Evolutionary conservation across 1,140 invertebrate genomes (phyloP), one percentile per base, ranked within the genome.

Genomic region (Tetramorium simillimum): DNA sequence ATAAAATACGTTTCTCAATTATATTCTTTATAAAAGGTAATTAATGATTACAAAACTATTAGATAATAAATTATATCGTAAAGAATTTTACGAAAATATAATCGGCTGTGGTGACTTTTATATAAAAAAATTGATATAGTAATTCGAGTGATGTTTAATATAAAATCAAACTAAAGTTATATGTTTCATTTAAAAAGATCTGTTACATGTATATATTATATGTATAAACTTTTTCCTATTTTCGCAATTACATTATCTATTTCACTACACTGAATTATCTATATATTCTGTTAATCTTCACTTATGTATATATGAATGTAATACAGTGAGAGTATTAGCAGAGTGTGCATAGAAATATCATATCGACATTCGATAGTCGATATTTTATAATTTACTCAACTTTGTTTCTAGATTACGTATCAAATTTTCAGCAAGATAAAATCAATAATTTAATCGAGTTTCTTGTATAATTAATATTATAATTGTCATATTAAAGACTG

Each of bases 111-210:
- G 16, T 28, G 9, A 56, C 21, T 56, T 75, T 75, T 21, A 10
- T 6, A 0, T 5, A 46, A 28, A 33, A 43, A 86, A 14, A 28
- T 18, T 14, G 24, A 80, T 86, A 12, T 9, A 69, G 7, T 4
- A 46, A 60, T 14, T 37, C 33, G 62, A 28, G 21, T 18, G 18
- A 67, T 37, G 21, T 58, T 58, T 49, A 46, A 80, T 80, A 80
- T 80, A 51, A 70, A 81, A 70, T 58, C 37, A 28, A 70, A n/a
- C 24, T 70, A 51, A 86, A 58, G 1, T 33, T 6, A 33, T 4
- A 33, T 53, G 40, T 60, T 21, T 3, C 28, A 58, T 49, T 33
- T 43, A 65, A 21, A 0, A 16, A 24, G n/a, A 18, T 75, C 6
- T 75, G 14, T 33, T 33, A 33, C 4, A 24, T 16, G 10, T 21